Evolutionary conservation across 92 coral and sea anemone genomes (phyloP), one percentile per base, ranked within the genome.

Genomic region (Parazoanthus swiftii): DNA sequence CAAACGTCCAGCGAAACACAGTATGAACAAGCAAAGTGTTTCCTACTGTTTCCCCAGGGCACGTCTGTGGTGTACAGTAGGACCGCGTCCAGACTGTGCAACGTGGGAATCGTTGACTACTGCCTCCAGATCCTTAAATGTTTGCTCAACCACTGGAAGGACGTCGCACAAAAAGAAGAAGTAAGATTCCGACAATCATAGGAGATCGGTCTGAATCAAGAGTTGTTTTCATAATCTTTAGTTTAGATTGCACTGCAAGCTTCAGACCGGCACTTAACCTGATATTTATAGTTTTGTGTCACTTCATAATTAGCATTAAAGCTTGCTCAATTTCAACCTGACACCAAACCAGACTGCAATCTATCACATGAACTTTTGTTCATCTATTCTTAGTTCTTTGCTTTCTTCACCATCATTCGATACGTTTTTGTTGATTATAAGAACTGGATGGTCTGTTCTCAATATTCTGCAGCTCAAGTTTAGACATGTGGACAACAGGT

Each of bases 111-210:
- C 74, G 95, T 93, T 77, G 91, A 91, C 37, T 92, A 92, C 74
- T 95, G 99, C 85, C 93, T 93, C 35, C 93, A 91, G 59, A 91
- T 97, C 26, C 95, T 97, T 21, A 97, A 91, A 89, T 94, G 95
- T 81, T 88, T 97, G 81, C 82, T 97, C 89, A 90, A 86, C 26
- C 98, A 97, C 93, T 97, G 99, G 99, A 92, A 86, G 77, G 93
- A 88, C 63, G 90, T 93, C 80, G 98, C 98, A 9, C 92, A 94
- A 86, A 91, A 92, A 21, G 98, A 92, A 65, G 95, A 94, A 88
- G 98, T 95, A 81, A 80, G 89, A 15, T 59, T 77, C 3, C 85
- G 50, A 58, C 13, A 6, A 63, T 18, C 26, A 3, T 63, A 54
- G 20, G 14, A 46, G 51, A 46, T 9, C 11, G 51, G 51, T 46